phyloP scores from a whole-genome alignment of 2,113 vertebrate genomes.

The Larimichthys crocea region DNA sequence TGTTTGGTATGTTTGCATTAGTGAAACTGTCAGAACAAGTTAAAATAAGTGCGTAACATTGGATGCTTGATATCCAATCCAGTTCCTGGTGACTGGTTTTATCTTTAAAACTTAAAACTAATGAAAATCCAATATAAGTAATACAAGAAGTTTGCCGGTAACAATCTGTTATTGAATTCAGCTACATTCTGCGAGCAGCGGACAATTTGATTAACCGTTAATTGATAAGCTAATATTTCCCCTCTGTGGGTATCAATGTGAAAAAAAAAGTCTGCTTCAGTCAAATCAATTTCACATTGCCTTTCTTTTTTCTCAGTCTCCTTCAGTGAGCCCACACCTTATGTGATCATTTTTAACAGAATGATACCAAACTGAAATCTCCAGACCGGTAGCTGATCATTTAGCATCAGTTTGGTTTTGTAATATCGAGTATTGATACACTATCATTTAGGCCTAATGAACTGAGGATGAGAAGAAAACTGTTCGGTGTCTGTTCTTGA shows the following conservation, averaged over 20 bases:
- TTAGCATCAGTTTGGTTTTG: neutral
- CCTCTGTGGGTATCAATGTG: neutral
- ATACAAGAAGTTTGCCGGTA: neutral
- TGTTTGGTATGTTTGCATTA: neutral
- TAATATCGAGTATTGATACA: neutral
- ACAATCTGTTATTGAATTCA: constrained; percentile 12
- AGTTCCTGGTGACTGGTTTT: neutral
- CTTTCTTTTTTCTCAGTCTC: neutral
- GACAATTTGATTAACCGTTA: constrained; percentile 13
- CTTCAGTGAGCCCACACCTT: neutral
- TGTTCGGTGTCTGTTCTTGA: too few relatives aligned
- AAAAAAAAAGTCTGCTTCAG: constrained; percentile 12
- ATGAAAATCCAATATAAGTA: neutral
- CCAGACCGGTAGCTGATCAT: neutral
- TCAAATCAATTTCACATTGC: constrained; percentile 21
- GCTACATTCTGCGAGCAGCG: constrained; percentile 4
- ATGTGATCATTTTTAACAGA: neutral
- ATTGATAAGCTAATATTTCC: constrained; percentile 25
- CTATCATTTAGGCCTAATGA: neutral
- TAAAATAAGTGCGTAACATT: neutral
- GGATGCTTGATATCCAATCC: neutral
- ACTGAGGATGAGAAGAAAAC: neutral
- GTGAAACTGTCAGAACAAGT: neutral
- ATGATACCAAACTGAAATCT: constrained; percentile 1
- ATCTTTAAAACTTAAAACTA: neutral